Percentiles rank a stretch among this genome's conserved stretches.
phyloP scores from a whole-genome alignment of 2,113 vertebrate genomes.

The Albula goreensis region DNA sequence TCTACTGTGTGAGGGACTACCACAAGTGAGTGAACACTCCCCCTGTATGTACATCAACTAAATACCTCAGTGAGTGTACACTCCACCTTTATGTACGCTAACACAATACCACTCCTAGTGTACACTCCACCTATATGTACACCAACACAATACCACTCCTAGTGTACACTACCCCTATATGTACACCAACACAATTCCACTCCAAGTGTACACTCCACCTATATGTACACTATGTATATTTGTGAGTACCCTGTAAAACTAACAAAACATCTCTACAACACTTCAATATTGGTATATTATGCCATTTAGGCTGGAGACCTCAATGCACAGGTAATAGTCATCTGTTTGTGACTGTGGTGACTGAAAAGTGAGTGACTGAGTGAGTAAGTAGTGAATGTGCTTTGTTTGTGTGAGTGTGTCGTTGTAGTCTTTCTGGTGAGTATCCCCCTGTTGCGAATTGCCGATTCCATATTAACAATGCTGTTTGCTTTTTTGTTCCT shows the following conservation, averaged over 20 bases:
- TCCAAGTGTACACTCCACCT: too few relatives aligned
- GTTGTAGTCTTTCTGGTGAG: neutral
- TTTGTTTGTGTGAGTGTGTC: neutral
- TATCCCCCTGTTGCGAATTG: neutral
- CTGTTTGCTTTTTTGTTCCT: slow-evolving; percentile 15
- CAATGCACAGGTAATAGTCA: neutral
- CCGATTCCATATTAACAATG: neutral
- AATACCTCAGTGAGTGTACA: neutral
- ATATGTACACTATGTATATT: neutral
- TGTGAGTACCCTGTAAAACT: neutral
- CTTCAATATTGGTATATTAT: neutral
- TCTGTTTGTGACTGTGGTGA: neutral
- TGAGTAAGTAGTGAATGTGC: neutral
- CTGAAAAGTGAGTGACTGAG: neutral
- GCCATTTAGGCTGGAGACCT: neutral
- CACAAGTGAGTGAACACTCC: slow-evolving; percentile 78
- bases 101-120: neutral
- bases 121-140: too few relatives aligned
- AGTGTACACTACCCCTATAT: neutral
- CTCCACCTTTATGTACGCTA: neutral
- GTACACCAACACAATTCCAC: neutral
- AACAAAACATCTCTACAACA: neutral
- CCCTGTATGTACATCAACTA: neutral
- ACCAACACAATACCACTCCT: too few relatives aligned
- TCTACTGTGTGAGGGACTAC: slow-evolving; percentile 96